Evolutionary conservation across 53 echinoderm and acorn worm genomes (phyloP).

Genomic region (Mesocentrotus franciscanus): DNA sequence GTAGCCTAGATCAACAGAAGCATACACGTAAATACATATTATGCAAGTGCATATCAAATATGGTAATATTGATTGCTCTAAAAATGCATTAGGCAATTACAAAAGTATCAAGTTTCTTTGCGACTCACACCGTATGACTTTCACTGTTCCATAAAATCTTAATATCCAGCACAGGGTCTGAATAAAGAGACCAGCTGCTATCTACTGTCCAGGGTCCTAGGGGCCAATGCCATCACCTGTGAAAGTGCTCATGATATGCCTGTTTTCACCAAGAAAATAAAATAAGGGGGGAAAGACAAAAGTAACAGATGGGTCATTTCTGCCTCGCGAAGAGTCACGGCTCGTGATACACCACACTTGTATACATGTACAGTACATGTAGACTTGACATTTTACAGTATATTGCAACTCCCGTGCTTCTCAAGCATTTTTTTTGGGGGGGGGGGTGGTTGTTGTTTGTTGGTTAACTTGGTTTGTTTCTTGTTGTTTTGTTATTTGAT

Average conservation of each 20-base stretch:
- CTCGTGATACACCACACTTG: too few relatives aligned
- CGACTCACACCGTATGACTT: too few relatives aligned
- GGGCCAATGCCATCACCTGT: constrained; percentile 18
- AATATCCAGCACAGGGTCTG: not conserved
- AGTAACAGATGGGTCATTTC: not conserved
- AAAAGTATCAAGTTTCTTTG: too few relatives aligned
- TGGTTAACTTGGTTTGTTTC: too few relatives aligned
- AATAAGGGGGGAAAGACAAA: not conserved
- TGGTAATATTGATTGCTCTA: too few relatives aligned
- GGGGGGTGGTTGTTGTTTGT: too few relatives aligned
- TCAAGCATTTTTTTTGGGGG: too few relatives aligned
- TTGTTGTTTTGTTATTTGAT: not conserved
- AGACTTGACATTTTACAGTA: too few relatives aligned
- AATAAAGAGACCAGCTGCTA: not conserved
- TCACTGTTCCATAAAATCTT: not conserved
- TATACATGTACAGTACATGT: not conserved
- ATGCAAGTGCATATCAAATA: too few relatives aligned
- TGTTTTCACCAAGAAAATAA: not conserved
- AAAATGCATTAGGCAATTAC: too few relatives aligned
- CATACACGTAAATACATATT: too few relatives aligned
- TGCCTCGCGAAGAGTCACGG: not conserved
- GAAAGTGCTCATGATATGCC: not conserved
- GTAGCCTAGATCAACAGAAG: too few relatives aligned
- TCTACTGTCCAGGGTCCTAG: not conserved
- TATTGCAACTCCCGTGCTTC: not conserved